Evolutionary conservation across 2,888 invertebrate species (phyloP), one percentile per base, ranked within the genome.

Genomic region (Drosophila silvestris): DNA sequence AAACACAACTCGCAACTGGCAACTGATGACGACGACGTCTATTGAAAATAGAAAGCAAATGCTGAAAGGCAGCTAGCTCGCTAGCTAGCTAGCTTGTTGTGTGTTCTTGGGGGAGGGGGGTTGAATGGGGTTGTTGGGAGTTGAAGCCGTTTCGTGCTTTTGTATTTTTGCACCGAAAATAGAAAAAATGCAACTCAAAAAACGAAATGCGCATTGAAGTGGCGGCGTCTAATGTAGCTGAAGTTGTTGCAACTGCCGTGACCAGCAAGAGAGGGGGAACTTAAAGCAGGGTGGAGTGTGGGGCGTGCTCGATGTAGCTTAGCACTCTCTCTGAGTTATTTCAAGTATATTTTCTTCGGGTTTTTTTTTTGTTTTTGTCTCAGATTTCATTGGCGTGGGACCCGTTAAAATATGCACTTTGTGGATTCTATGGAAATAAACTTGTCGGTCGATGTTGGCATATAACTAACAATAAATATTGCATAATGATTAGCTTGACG

Each of bases 21-120:
- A 79, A 79, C 76, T 77, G 79, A 79, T 77, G 79, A 79, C 71
- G 77, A 70, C 76, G 76, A 81, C 79, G 87, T 85, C 85, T 85
- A 87, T 85, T 85, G 85, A 85, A 85, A 84, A 86, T 81, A 86
- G 85, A 84, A 83, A 79, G 81, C 83, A 84, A 79, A 83, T 84
- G 79, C 79, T 85, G 83, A 84, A 81, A 86, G 85, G 86, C 84
- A 83, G 60, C 66, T 19, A 57, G 32, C 14, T 56, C 10, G 32
- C 14, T 56, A 33, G 32, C 33, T 33, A 10, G 33, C 47, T 16
- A 9, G 62, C 33, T 52, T 6, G 51, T 51, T 19, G 19, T 22
- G 5, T 19, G 44, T 44, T 22, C 5, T 4, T 4, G n/a, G 32
- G 12, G 35, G 26, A 19, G 28, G 3, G 3, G 26, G 22, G 57